phyloP scores from a whole-genome alignment of 2,888 invertebrate genomes.

The Pandemis cinnamomeana region DNA sequence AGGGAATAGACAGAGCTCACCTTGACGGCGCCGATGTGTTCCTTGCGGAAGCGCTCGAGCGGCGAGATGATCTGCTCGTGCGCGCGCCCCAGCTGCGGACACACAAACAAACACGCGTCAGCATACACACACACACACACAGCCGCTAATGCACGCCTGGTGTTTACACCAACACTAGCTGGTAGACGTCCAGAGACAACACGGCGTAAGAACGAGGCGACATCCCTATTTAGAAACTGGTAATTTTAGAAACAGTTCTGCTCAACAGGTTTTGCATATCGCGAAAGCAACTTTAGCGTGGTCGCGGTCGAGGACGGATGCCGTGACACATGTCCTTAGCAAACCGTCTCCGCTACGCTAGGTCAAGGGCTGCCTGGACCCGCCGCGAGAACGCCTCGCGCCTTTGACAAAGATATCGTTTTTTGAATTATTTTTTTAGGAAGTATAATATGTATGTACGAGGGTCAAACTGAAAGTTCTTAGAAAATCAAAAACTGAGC shows the following conservation, averaged over 20 bases:
- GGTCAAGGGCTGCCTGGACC: background rate
- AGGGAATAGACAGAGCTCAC: constrained; percentile 68
- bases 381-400: background rate
- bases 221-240: background rate
- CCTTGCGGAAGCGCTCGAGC: constrained; percentile 96
- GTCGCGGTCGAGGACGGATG: no score
- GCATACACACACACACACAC: background rate
- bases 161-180: no score
- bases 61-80: constrained; percentile 97
- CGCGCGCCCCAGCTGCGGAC: constrained; percentile 93
- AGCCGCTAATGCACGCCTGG: no score
- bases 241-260: no score
- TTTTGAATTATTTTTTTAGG: no score
- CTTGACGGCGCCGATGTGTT: constrained; percentile 97
- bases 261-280: no score
- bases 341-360: background rate
- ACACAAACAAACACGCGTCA: background rate
- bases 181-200: no score
- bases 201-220: background rate
- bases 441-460: no score
- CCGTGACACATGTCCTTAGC: background rate
- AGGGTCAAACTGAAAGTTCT: no score
- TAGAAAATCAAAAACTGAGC: no score
- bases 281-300: no score
- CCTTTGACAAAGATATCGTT: background rate